A percentile compares a stretch with the other conserved stretches of the same genome.
Evolutionary conservation across 1,140 invertebrate genomes (phyloP).

Genomic region (Solenopsis invicta): DNA sequence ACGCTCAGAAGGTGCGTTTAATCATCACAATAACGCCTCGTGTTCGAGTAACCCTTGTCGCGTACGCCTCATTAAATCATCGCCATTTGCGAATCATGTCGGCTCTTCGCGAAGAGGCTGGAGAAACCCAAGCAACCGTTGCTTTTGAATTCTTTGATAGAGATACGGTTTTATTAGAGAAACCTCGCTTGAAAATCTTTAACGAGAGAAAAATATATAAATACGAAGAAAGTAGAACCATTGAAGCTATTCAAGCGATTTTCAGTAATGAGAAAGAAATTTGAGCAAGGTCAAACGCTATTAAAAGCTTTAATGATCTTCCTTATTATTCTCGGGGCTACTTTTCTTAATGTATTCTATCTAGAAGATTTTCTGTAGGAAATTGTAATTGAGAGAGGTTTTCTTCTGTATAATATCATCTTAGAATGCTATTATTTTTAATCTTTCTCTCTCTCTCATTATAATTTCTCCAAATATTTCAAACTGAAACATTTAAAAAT

Average conservation of each 20-base stretch:
- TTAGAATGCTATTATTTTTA: background rate
- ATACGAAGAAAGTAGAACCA: background rate
- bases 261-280: background rate
- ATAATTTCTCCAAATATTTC: background rate
- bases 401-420: background rate
- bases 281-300: background rate
- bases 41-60: constrained; percentile 64
- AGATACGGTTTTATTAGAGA: background rate
- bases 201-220: background rate
- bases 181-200: background rate
- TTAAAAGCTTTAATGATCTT: constrained; percentile 20
- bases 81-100: constrained; percentile 61
- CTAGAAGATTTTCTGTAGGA: background rate
- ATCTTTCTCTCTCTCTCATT: background rate
- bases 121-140: constrained; percentile 42
- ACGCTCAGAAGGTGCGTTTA: constrained; percentile 83
- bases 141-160: background rate
- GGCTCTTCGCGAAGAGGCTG: constrained; percentile 22
- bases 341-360: constrained; percentile 16
- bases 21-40: constrained; percentile 37
- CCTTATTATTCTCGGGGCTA: background rate
- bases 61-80: constrained; percentile 73
- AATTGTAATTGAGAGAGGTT: constrained; percentile 2
- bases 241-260: constrained; percentile 4
- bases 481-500: background rate